Conservation (phyloP, 2,113 vertebrate genomes). For the Chaenogobius annularis region DNA sequence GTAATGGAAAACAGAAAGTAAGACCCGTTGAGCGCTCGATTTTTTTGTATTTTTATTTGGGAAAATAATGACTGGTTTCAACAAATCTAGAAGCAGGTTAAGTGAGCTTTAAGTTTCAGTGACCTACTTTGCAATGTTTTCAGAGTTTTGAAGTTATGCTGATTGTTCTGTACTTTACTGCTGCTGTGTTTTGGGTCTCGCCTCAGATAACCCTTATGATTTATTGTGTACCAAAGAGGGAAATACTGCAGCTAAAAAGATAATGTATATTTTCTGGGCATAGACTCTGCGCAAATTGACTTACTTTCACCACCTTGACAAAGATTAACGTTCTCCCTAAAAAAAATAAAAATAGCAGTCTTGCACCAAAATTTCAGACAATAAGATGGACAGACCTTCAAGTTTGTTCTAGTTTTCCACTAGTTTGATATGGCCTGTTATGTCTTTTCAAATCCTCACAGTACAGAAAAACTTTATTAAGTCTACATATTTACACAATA, state of each 20-base stretch:
- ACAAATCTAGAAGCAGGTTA: neutral
- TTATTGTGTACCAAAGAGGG: neutral
- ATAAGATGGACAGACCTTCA: too few relatives aligned
- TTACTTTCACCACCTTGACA: neutral
- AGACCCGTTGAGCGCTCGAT: neutral
- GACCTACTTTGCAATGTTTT: neutral
- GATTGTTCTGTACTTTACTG: neutral
- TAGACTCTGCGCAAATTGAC: neutral
- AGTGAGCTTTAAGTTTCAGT: neutral
- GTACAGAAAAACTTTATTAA: neutral
- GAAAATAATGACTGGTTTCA: neutral
- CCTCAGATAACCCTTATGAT: constrained; percentile 2
- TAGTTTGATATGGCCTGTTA: too few relatives aligned
- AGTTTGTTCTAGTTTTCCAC: too few relatives aligned
- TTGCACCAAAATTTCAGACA: too few relatives aligned
- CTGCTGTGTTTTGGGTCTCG: constrained; percentile 1
- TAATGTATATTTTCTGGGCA: neutral
- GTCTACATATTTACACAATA: neutral
- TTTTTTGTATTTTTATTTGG: neutral
- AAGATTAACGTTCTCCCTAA: too few relatives aligned
- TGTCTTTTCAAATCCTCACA: too few relatives aligned
- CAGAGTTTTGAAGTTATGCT: neutral
- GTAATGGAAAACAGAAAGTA: neutral
- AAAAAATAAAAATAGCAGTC: too few relatives aligned
- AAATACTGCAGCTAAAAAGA: constrained; percentile 2